These are phyloP conservation scores for Agrotis ipsilon DNA, from an alignment of 2,888 invertebrate species.

Conservation along the genomic window DNA sequence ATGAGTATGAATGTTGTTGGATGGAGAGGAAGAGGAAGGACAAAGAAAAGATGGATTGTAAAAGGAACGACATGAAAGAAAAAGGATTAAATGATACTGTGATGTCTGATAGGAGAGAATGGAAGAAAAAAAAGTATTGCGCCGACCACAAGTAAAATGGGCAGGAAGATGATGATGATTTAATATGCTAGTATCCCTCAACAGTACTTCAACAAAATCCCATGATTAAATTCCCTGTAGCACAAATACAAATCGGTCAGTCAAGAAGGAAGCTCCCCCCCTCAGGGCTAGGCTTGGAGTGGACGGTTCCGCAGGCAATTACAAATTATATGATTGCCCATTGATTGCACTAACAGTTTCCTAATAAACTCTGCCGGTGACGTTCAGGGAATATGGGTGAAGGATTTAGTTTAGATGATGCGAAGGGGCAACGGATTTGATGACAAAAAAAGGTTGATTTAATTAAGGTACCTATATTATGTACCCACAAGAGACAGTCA, in stretches of 20 bases:
- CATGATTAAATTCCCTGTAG: constrained; percentile 59
- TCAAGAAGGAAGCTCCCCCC: constrained; percentile 77
- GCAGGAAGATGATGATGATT: too few species aligned
- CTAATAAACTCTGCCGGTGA: constrained; percentile 82
- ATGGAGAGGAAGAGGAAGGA: too few species aligned
- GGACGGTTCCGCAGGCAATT: constrained; percentile 87
- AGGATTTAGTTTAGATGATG: constrained; percentile 56
- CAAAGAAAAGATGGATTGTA: too few species aligned
- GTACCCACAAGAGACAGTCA: too few species aligned
- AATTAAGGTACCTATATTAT: not conserved
- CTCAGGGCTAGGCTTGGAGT: constrained; percentile 78
- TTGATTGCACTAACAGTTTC: constrained; percentile 88
- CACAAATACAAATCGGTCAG: constrained; percentile 63
- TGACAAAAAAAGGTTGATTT: not conserved
- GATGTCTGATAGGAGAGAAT: too few species aligned
- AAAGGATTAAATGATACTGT: too few species aligned
- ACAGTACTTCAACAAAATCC: constrained; percentile 14
- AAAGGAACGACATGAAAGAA: too few species aligned
- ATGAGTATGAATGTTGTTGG: too few species aligned
- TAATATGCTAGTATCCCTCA: not conserved
- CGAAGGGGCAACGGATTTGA: constrained; percentile 1
- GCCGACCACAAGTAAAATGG: too few species aligned
- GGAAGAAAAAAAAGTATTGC: too few species aligned
- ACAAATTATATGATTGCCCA: constrained; percentile 88
- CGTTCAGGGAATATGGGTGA: constrained; percentile 74